These are phyloP conservation scores for Entelurus aequoreus DNA, from an alignment of 2,113 vertebrate species.

Conservation along the genomic window DNA sequence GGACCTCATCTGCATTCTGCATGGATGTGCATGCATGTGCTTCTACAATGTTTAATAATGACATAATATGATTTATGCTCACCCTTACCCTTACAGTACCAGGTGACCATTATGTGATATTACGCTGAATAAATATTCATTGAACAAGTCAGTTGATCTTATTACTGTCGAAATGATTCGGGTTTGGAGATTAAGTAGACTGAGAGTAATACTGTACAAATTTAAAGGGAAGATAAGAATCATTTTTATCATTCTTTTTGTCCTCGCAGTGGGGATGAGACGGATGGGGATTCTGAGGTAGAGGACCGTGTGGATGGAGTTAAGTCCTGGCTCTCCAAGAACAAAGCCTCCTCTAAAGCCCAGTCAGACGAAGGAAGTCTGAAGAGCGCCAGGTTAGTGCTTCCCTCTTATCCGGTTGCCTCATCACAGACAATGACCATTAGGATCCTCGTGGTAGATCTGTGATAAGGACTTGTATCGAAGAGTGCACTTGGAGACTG, in stretches of 20 bases:
- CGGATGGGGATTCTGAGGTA: constrained; percentile 88
- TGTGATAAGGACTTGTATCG: constrained; percentile 11
- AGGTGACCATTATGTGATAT: neutral
- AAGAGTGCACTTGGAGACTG: neutral
- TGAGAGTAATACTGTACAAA: neutral
- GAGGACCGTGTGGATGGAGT: constrained; percentile 95
- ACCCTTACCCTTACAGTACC: constrained; percentile 12
- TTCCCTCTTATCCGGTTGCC: constrained; percentile 11
- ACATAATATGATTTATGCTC: constrained; percentile 25
- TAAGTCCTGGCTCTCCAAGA: constrained; percentile 89
- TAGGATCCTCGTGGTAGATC: constrained; percentile 13
- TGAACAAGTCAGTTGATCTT: constrained; percentile 17
- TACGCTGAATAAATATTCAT: constrained; percentile 13
- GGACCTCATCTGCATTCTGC: constrained; percentile 49
- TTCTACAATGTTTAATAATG: constrained; percentile 8
- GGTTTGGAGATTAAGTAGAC: neutral
- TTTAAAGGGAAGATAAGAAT: neutral
- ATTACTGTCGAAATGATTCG: neutral
- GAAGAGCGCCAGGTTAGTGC: constrained; percentile 86
- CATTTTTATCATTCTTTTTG: neutral
- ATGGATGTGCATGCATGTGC: constrained; percentile 10
- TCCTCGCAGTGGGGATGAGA: constrained; percentile 82
- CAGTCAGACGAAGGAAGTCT: constrained; percentile 85
- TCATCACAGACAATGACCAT: constrained; percentile 34
- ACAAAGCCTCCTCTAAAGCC: constrained; percentile 77